phyloP scores from a whole-genome alignment of 2,888 invertebrate genomes.

The Drosophila ezoana region DNA sequence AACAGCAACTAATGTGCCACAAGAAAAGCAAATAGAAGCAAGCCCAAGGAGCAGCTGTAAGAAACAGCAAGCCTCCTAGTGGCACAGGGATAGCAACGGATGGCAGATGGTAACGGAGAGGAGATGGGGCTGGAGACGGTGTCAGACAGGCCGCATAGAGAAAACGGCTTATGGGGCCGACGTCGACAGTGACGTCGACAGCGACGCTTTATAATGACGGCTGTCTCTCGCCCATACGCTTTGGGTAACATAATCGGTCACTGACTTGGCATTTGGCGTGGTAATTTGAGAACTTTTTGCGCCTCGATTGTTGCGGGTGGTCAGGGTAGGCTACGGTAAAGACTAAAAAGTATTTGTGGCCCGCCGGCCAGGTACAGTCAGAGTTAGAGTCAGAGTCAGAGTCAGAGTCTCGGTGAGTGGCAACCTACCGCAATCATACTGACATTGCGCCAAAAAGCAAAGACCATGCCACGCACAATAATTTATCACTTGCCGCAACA shows the following conservation, averaged over 20 bases:
- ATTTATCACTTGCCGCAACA: slow-evolving; percentile 65
- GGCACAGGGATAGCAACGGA: slow-evolving; percentile 19
- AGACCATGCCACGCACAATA: slow-evolving; percentile 49
- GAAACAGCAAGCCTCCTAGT: slow-evolving; percentile 34
- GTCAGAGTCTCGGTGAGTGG: background rate
- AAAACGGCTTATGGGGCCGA: slow-evolving; percentile 55
- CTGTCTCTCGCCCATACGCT: slow-evolving; percentile 71
- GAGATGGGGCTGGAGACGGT: slow-evolving; percentile 6
- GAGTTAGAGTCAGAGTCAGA: background rate
- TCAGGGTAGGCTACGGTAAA: slow-evolving; percentile 47
- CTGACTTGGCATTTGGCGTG: slow-evolving; percentile 79
- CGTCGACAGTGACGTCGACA: slow-evolving; percentile 45
- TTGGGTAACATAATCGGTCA: slow-evolving; percentile 81
- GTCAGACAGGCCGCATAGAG: slow-evolving; percentile 36
- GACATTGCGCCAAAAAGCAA: slow-evolving; percentile 57
- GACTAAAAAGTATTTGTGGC: background rate
- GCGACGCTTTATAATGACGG: slow-evolving; percentile 70
- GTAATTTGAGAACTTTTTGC: slow-evolving; percentile 79
- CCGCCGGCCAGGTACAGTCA: slow-evolving; percentile 52
- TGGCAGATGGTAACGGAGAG: slow-evolving; percentile 13
- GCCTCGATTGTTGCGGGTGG: slow-evolving; percentile 73
- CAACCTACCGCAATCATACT: slow-evolving; percentile 71
- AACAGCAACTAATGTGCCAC: slow-evolving; percentile 68
- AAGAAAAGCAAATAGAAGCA: slow-evolving; percentile 74
- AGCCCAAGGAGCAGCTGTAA: slow-evolving; percentile 63